Percentiles rank a stretch among this genome's conserved stretches.
Conservation (phyloP, 2,888 invertebrate genomes). For the Diachrysia chrysitis region DNA sequence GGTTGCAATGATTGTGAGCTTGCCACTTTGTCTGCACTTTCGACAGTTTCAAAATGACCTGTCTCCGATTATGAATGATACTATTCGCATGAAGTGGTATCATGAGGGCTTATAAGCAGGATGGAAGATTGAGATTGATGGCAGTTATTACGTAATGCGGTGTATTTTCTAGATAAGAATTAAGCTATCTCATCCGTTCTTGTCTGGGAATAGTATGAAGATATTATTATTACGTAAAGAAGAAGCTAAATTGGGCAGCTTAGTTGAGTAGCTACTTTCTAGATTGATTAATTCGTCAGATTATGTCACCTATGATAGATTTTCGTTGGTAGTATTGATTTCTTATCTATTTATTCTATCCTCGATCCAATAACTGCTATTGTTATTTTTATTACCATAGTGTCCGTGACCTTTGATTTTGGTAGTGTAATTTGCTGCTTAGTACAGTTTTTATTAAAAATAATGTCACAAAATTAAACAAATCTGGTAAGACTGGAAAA, state of each 20-base stretch:
- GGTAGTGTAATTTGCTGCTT: background rate
- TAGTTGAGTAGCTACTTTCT: background rate
- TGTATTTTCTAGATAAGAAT: conserved; percentile 35
- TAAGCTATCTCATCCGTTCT: conserved; percentile 17
- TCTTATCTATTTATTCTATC: background rate
- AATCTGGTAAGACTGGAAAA: background rate
- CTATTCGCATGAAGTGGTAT: conserved; percentile 47
- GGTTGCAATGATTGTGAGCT: conserved; percentile 79
- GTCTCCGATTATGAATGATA: conserved; percentile 47
- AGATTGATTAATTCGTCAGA: background rate
- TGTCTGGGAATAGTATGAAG: background rate
- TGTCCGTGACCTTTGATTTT: too few species aligned
- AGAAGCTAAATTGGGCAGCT: background rate
- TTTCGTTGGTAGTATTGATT: background rate
- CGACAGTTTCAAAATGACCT: conserved; percentile 54
- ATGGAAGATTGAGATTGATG: conserved; percentile 44
- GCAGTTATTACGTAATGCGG: conserved; percentile 24
- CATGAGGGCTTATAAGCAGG: conserved; percentile 15
- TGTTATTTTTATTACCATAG: too few species aligned
- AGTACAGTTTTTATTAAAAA: background rate
- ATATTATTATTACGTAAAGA: conserved; percentile 3
- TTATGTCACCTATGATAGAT: background rate
- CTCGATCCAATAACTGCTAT: too few species aligned
- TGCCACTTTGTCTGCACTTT: conserved; percentile 68
- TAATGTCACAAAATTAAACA: too few species aligned